Evolutionary conservation across 1,140 invertebrate species (phyloP), one percentile per base, ranked within the genome.

Genomic region (Sycophila sp.): DNA sequence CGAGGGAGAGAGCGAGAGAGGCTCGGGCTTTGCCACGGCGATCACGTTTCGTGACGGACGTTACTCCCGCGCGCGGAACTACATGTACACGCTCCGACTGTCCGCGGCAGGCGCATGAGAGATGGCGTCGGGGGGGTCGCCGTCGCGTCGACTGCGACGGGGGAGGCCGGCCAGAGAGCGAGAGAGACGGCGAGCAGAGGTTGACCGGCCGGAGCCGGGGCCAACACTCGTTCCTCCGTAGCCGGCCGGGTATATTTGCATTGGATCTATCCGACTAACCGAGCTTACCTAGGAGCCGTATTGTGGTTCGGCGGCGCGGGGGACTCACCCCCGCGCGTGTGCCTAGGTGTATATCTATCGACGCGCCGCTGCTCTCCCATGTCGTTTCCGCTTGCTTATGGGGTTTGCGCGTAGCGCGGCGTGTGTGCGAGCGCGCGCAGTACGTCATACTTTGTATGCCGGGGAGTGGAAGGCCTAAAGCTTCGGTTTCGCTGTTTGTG

Each of bases 121-220:
- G 49, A 66, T 66, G 63, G 49, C 47, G 36, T 34, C 51, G 19
- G 69, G 78, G 81, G 76, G 75, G 75, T 60, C 77, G 70, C 76
- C 80, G 76, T 73, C 53, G 59, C 28, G 55, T n/a, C 51, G 38
- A 15, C 60, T 24, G 42, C 38, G n/a, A 10, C 68, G 22, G 24
- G 62, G 17, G 58, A 28, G 45, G 17, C 30, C 4, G 47, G n/a
- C n/a, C 2, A 47, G 68, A 64, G 65, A 15, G 55, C 45, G 45
- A 53, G 63, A 70, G 51, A 49, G 49, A 65, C 13, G 56, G 40
- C 66, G 56, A 47, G 59, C 28, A 24, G 58, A 42, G 49, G 56
- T 19, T n/a, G n/a, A n/a, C n/a, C n/a, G n/a, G n/a, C n/a, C 13
- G 34, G 59, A 71, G 67, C 59, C 28, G 32, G 62, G 40, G 38